Percentiles rank a stretch among this genome's conserved stretches.
phyloP scores from a whole-genome alignment of 2,113 vertebrate genomes.

The Apus apus region DNA sequence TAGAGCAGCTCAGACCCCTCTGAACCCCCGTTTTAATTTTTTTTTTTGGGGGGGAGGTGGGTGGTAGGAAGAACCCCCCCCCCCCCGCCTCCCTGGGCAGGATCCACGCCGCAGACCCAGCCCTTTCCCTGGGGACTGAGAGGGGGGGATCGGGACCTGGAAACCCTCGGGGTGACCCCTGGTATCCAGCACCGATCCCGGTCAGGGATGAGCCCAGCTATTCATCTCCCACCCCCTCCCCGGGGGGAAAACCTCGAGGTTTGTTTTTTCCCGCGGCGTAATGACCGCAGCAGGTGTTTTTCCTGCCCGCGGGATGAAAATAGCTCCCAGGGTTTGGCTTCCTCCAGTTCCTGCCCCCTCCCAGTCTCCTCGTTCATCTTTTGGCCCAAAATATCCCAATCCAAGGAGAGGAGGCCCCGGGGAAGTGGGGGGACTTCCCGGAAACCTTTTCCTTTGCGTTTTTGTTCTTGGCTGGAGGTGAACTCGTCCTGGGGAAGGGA shows the following conservation, averaged over 20 bases:
- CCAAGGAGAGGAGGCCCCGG: neutral
- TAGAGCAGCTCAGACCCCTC: neutral
- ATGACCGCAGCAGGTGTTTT: conserved; percentile 54
- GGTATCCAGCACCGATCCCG: neutral
- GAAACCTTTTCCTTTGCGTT: neutral
- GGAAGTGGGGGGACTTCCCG: neutral
- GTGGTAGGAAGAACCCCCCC: neutral
- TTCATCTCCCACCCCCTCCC: neutral
- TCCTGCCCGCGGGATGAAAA: conserved; percentile 21
- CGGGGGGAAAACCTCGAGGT: neutral
- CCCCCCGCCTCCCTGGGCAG: neutral
- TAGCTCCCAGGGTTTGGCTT: conserved; percentile 35
- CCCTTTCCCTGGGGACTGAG: neutral
- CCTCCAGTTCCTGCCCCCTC: neutral
- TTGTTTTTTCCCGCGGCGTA: conserved; percentile 24
- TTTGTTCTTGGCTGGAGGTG: neutral
- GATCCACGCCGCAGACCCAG: neutral
- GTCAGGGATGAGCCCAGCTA: neutral
- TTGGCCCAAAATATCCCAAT: neutral
- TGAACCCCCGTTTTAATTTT: neutral
- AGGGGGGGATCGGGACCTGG: neutral
- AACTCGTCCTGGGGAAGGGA: neutral
- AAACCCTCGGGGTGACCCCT: neutral
- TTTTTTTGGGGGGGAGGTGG: accelerated
- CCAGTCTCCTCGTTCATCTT: neutral